Conservation (phyloP, 2,797 vertebrate species). For the Austrolebias charrua region DNA sequence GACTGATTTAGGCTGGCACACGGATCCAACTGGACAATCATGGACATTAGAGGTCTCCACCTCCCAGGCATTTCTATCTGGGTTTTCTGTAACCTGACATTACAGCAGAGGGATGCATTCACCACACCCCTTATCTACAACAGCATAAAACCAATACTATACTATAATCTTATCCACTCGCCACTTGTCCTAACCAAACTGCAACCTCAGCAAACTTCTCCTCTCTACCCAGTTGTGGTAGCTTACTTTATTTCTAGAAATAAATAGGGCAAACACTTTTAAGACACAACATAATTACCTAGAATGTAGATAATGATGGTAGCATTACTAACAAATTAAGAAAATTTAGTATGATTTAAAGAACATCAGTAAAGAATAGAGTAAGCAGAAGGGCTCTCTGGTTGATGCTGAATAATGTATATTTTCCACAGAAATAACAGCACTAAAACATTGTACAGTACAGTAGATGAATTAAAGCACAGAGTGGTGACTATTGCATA, state of each 20-base stretch:
- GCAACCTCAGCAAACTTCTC: constrained; percentile 58
- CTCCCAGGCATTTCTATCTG: constrained; percentile 67
- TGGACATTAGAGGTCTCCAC: constrained; percentile 68
- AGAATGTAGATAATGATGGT: neutral
- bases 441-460: constrained; percentile 6
- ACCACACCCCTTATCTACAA: constrained; percentile 73
- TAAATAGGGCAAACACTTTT: constrained; percentile 16
- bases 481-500: constrained; percentile 29
- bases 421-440: constrained; percentile 35
- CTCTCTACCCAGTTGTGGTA: constrained; percentile 13
- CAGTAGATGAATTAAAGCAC: constrained; percentile 21
- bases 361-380: neutral
- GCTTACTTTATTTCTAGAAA: constrained; percentile 20
- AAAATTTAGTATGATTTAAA: neutral
- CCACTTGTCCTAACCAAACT: constrained; percentile 61
- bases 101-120: constrained; percentile 70
- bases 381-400: constrained; percentile 15
- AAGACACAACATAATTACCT: neutral
- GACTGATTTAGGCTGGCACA: constrained; percentile 62
- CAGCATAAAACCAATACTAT: constrained; percentile 69
- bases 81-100: constrained; percentile 75
- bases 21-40: constrained; percentile 65
- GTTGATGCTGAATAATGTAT: neutral
- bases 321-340: neutral
- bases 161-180: constrained; percentile 71